A percentile compares a stretch with the other conserved stretches of the same genome.
Evolutionary conservation across 2,113 vertebrate species (phyloP).

Genomic region (Ceyx melanurus): DNA sequence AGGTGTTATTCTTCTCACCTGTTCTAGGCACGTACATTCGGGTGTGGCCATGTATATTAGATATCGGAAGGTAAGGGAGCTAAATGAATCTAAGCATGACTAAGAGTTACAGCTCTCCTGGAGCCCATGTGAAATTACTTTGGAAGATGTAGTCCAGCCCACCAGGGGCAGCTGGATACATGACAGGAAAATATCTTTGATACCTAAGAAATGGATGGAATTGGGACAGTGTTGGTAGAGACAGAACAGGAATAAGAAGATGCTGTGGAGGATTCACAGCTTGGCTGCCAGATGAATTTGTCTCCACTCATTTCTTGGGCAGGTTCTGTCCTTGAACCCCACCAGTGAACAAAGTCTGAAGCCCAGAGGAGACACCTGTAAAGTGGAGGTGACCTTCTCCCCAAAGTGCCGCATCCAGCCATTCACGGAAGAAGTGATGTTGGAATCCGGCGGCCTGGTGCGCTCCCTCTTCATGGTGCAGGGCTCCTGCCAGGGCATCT

Average conservation of each 20-base stretch:
- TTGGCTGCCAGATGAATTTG: neutral
- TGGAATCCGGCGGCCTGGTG: conserved; percentile 74
- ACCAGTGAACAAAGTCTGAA: conserved; percentile 71
- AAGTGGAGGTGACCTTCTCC: conserved; percentile 80
- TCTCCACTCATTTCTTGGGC: neutral
- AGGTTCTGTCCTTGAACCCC: conserved; percentile 78
- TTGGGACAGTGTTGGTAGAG: neutral
- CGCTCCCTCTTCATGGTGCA: conserved; percentile 79
- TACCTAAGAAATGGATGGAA: neutral
- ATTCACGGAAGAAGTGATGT: conserved; percentile 80
- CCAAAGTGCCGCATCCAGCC: conserved; percentile 69
- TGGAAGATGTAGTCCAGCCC: neutral
- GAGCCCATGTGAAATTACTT: neutral
- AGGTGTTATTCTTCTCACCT: neutral
- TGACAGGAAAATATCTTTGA: neutral
- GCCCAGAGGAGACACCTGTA: conserved; percentile 71
- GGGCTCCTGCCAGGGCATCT: conserved; percentile 84
- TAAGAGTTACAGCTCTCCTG: neutral
- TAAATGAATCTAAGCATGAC: neutral
- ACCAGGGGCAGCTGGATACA: fast-evolving
- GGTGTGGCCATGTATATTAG: neutral
- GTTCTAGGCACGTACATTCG: neutral
- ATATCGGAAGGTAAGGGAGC: neutral
- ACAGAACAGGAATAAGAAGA: neutral
- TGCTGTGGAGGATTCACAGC: neutral